A percentile compares a stretch with the other conserved stretches of the same genome.
Evolutionary conservation across 2,113 vertebrate genomes (phyloP).

Genomic region (Myodes glareolus): DNA sequence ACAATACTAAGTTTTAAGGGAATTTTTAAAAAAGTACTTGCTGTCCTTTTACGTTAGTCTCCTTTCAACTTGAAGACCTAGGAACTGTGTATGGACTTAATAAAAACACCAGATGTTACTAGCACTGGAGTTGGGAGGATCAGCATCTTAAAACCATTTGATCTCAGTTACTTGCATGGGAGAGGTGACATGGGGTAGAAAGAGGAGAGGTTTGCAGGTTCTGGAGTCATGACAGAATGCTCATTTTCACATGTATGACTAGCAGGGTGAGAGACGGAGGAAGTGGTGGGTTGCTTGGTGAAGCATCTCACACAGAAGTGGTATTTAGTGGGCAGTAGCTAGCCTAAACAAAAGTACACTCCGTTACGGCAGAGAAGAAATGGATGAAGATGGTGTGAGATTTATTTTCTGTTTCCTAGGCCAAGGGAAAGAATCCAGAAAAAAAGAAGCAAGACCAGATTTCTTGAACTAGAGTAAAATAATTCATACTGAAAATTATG

Average conservation of each 20-base stretch:
- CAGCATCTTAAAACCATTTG: not conserved
- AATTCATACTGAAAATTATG: not conserved
- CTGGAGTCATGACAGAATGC: not conserved
- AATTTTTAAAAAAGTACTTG: not conserved
- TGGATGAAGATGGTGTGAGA: not conserved
- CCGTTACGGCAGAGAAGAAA: not conserved
- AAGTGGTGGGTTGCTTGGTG: not conserved
- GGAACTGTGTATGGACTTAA: not conserved
- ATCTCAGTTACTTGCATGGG: not conserved
- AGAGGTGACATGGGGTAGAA: not conserved
- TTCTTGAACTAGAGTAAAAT: not conserved
- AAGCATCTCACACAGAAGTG: not conserved
- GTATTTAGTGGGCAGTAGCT: not conserved
- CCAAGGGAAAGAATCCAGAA: not conserved
- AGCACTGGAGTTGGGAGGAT: not conserved
- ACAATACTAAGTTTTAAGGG: not conserved
- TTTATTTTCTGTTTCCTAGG: slow-evolving; percentile 35
- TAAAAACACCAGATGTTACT: not conserved
- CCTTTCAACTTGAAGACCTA: slow-evolving; percentile 9
- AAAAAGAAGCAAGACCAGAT: not conserved
- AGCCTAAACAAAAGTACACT: not conserved
- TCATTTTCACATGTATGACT: not conserved
- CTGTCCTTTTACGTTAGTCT: not conserved
- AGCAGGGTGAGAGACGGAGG: not conserved
- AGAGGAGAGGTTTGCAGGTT: not conserved